Evolutionary conservation across 2,888 invertebrate genomes (phyloP).

Genomic region (Eristalinus aeneus): DNA sequence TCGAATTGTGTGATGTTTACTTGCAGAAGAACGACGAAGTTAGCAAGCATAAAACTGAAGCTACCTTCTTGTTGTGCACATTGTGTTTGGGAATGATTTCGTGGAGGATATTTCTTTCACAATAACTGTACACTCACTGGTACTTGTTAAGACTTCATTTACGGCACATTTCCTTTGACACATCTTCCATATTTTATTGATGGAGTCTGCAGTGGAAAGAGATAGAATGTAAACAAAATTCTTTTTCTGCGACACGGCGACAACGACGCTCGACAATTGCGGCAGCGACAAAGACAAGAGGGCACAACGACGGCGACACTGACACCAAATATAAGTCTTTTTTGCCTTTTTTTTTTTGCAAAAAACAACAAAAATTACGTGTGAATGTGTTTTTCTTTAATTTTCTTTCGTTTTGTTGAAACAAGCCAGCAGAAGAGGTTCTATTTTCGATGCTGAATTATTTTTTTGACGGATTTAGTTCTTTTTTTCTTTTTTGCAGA

Average conservation of each 20-base stretch:
- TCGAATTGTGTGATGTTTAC: constrained; percentile 31
- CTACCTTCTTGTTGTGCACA: constrained; percentile 22
- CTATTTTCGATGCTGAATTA: constrained; percentile 16
- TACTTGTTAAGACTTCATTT: neutral
- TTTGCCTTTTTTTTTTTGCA: constrained; percentile 1
- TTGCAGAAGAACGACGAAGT: constrained; percentile 28
- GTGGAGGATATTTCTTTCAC: neutral
- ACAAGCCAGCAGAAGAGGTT: neutral
- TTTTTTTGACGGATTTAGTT: neutral
- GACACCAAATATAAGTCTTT: constrained; percentile 20
- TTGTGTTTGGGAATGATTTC: constrained; percentile 61
- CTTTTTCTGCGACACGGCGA: neutral
- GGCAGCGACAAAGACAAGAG: constrained; percentile 13
- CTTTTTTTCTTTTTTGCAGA: neutral
- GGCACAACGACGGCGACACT: constrained; percentile 19
- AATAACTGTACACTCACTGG: constrained; percentile 3
- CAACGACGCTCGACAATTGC: constrained; percentile 24
- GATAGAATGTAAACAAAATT: constrained; percentile 53
- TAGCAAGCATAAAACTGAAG: neutral
- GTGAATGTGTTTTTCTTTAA: constrained; percentile 15
- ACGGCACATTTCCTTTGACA: neutral
- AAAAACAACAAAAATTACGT: constrained; percentile 1
- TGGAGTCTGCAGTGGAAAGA: constrained; percentile 29
- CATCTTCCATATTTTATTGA: neutral
- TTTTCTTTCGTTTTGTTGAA: neutral